Evolutionary conservation across 1,140 invertebrate genomes (phyloP).

Genomic region (Parapsyche elsis): DNA sequence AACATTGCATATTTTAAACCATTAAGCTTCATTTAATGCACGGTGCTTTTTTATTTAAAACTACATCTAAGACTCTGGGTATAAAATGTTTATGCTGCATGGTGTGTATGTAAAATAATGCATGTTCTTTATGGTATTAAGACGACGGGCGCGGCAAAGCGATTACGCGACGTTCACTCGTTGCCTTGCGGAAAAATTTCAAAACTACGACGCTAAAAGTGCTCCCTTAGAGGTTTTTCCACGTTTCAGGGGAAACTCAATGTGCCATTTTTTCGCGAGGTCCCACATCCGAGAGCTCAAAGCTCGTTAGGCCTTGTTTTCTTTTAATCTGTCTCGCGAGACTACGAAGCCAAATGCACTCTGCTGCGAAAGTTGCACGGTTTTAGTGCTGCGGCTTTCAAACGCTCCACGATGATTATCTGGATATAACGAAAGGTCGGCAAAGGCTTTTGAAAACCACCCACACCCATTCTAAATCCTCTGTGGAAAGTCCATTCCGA

Average conservation of each 20-base stretch:
- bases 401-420: slow-evolving; percentile 1
- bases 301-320: slow-evolving; percentile 12
- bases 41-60: no score
- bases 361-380: slow-evolving; percentile 9
- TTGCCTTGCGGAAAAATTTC: no score
- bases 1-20: no score
- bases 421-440: not conserved
- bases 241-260: not conserved
- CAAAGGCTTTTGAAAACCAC: not conserved
- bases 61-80: no score
- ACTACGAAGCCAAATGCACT: not conserved
- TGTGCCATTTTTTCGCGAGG: not conserved
- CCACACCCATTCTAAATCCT: not conserved
- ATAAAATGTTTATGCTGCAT: no score
- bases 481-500: not conserved
- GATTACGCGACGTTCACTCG: no score
- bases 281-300: not conserved
- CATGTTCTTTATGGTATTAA: no score
- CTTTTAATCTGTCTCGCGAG: slow-evolving; percentile 22
- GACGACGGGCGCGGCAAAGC: no score
- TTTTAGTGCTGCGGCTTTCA: not conserved
- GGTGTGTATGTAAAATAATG: no score
- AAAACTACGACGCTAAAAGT: no score
- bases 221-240: not conserved
- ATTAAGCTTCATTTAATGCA: no score